Conservation (phyloP, 2,888 invertebrate genomes). For the Cataglyphis rosenhaueri region DNA sequence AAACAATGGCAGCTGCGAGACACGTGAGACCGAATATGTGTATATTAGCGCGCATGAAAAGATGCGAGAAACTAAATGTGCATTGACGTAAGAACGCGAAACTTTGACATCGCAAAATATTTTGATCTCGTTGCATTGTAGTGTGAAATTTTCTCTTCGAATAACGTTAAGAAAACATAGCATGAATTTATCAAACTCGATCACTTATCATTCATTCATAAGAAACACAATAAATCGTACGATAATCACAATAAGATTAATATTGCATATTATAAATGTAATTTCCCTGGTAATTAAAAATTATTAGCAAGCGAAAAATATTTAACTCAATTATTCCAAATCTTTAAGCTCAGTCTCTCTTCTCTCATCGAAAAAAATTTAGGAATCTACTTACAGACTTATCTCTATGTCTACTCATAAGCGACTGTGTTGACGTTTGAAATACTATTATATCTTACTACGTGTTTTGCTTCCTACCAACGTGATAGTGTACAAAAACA, state of each 20-base stretch:
- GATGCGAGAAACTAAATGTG: conserved; percentile 20
- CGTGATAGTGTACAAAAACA: background rate
- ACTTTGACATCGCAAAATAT: background rate
- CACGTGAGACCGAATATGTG: background rate
- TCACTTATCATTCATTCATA: conserved; percentile 19
- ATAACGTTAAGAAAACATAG: conserved; percentile 9
- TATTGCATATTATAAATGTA: background rate
- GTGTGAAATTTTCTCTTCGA: conserved; percentile 30
- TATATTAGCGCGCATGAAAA: conserved; percentile 1
- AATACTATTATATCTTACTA: background rate
- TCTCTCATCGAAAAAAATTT: background rate
- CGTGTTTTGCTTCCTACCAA: background rate
- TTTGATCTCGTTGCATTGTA: background rate
- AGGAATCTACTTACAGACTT: background rate
- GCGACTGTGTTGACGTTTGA: background rate
- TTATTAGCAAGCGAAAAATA: background rate
- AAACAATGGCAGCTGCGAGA: conserved; percentile 10
- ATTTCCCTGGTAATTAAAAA: background rate
- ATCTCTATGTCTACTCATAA: background rate
- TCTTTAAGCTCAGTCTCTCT: background rate
- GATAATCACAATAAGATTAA: background rate
- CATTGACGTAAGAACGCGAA: conserved; percentile 26
- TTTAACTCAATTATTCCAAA: background rate
- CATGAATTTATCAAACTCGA: conserved; percentile 24
- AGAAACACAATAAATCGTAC: conserved; percentile 4